These are phyloP conservation scores for Liolophura sinensis DNA, from an alignment of 1,140 invertebrate genomes.

Conservation along the genomic window DNA sequence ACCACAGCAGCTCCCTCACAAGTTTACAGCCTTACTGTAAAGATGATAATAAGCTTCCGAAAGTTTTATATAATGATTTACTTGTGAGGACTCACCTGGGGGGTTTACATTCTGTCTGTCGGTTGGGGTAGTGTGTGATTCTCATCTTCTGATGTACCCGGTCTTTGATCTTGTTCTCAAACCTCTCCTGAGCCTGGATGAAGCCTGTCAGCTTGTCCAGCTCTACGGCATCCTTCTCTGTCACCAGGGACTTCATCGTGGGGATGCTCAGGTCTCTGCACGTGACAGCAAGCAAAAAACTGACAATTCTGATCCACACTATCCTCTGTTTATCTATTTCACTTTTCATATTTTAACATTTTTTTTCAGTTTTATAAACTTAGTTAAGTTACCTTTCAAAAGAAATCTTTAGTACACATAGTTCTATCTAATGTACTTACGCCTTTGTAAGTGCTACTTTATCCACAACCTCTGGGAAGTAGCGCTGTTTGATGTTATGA, in stretches of 20 bases:
- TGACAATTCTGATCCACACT: too few relatives aligned
- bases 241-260: conserved; percentile 72
- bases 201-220: conserved; percentile 60
- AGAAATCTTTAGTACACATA: background rate
- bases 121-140: conserved; percentile 50
- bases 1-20: too few relatives aligned
- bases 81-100: conserved; percentile 64
- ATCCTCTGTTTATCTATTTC: too few relatives aligned
- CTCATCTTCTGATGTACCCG: conserved; percentile 30
- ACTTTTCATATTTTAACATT: too few relatives aligned
- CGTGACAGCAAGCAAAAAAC: background rate
- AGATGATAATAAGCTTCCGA: too few relatives aligned
- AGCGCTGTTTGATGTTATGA: conserved; percentile 70
- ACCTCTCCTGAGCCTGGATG: conserved; percentile 39
- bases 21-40: too few relatives aligned
- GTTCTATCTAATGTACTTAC: conserved; percentile 62
- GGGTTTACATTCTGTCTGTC: conserved; percentile 73
- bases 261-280: conserved; percentile 80
- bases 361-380: too few relatives aligned
- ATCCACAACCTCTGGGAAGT: conserved; percentile 83
- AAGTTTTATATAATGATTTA: too few relatives aligned
- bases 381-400: too few relatives aligned
- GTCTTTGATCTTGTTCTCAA: conserved; percentile 39
- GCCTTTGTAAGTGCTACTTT: conserved; percentile 76
- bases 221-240: conserved; percentile 61